These are phyloP conservation scores for Dolichomitus sp. DNA, from an alignment of 2,888 invertebrate species.

Conservation along the genomic window DNA sequence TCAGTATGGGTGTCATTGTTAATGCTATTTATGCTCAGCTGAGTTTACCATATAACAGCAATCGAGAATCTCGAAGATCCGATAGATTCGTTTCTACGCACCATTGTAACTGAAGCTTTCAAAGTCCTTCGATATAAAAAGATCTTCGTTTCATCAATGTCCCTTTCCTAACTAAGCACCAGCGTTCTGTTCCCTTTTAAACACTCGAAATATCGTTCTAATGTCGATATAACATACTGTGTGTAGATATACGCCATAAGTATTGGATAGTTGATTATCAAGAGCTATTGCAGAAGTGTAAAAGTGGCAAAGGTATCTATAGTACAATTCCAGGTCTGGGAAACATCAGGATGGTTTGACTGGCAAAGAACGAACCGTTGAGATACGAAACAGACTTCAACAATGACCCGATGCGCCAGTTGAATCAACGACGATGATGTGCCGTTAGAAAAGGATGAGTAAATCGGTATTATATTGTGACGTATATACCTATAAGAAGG, in stretches of 20 bases:
- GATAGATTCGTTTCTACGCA: too few species aligned
- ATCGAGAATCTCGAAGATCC: too few species aligned
- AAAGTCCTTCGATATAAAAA: background rate
- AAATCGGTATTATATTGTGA: constrained; percentile 60
- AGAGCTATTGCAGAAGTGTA: constrained; percentile 2
- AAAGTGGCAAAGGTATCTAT: constrained; percentile 6
- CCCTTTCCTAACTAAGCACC: constrained; percentile 15
- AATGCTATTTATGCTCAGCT: too few species aligned
- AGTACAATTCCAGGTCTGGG: background rate
- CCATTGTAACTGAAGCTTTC: too few species aligned
- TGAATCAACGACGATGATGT: constrained; percentile 47
- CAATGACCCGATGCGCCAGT: constrained; percentile 48
- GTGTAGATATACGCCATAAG: background rate
- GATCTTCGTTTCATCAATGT: constrained; percentile 24
- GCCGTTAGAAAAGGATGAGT: constrained; percentile 57
- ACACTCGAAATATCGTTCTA: background rate
- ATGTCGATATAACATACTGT: background rate
- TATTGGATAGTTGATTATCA: background rate
- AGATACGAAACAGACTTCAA: constrained; percentile 33
- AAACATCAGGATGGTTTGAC: background rate
- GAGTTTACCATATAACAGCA: too few species aligned
- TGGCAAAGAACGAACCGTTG: constrained; percentile 36
- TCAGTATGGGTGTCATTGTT: too few species aligned
- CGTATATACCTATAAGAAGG: constrained; percentile 43
- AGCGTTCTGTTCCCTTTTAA: background rate